phyloP scores from a whole-genome alignment of 2,888 invertebrate genomes.

The Chironomus tentans region DNA sequence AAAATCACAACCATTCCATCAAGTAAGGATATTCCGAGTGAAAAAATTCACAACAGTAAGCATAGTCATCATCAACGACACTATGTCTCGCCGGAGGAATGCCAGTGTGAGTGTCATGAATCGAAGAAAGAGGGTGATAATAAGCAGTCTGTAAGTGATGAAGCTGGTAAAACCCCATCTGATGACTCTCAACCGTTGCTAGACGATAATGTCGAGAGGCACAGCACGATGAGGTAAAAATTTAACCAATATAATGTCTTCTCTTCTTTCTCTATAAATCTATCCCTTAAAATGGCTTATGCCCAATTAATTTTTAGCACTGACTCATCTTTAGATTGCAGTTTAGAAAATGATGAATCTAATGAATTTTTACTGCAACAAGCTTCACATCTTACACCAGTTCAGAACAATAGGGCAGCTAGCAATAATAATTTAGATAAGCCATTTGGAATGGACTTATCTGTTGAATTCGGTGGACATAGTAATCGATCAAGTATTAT shows the following conservation, averaged over 20 bases:
- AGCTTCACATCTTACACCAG: constrained; percentile 30
- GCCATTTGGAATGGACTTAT: constrained; percentile 51
- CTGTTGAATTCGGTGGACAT: constrained; percentile 48
- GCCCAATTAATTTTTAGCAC: constrained; percentile 39
- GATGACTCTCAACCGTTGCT: constrained; percentile 48
- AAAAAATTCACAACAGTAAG: constrained; percentile 42
- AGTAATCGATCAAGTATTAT: constrained; percentile 51
- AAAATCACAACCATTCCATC: constrained; percentile 72
- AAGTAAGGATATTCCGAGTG: constrained; percentile 36
- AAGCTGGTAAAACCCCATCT: constrained; percentile 31
- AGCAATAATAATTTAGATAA: constrained; percentile 42
- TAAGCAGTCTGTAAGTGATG: constrained; percentile 27
- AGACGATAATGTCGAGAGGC: constrained; percentile 40
- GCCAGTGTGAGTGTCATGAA: constrained; percentile 80
- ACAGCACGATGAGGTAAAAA: constrained; percentile 32
- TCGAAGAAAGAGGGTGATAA: constrained; percentile 32
- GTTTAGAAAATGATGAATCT: constrained; percentile 20
- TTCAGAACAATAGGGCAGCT: not conserved
- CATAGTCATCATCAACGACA: constrained; percentile 43
- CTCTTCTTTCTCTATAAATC: not conserved
- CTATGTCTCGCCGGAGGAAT: constrained; percentile 80
- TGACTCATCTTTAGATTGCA: constrained; percentile 31
- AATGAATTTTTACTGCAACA: constrained; percentile 33
- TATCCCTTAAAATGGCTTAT: not conserved
- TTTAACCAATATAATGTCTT: not conserved